Conservation (phyloP, 1,140 invertebrate genomes). For the Thaumetopoea pityocampa region DNA sequence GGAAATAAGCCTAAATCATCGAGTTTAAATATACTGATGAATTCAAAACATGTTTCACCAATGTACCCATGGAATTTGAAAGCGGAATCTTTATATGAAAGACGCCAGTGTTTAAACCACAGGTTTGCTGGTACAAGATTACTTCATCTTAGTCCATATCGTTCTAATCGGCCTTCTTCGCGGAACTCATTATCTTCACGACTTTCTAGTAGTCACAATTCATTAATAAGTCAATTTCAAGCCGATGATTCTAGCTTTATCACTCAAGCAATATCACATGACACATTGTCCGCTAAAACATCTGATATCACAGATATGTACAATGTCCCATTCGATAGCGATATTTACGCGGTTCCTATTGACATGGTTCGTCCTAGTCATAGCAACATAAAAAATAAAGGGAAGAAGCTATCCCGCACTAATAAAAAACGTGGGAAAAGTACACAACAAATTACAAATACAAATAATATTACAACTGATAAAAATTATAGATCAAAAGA, state of each 20-base stretch:
- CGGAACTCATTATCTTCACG: slow-evolving; percentile 84
- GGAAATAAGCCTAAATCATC: slow-evolving; percentile 35
- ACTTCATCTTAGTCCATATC: slow-evolving; percentile 79
- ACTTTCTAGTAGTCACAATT: slow-evolving; percentile 88
- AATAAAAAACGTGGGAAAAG: slow-evolving; percentile 80
- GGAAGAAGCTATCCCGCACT: slow-evolving; percentile 70
- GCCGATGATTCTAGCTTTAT: slow-evolving; percentile 90
- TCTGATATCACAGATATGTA: slow-evolving; percentile 88
- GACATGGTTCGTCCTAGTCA: slow-evolving; percentile 82
- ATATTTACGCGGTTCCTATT: slow-evolving; percentile 90
- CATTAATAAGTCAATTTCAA: slow-evolving; percentile 84
- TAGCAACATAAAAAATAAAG: slow-evolving; percentile 73
- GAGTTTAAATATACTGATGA: slow-evolving; percentile 41
- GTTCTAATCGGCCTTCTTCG: slow-evolving; percentile 80
- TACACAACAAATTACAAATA: slow-evolving; percentile 55
- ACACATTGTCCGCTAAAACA: slow-evolving; percentile 80
- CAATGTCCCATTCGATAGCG: slow-evolving; percentile 90
- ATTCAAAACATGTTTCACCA: slow-evolving; percentile 44
- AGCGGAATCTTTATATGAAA: slow-evolving; percentile 53
- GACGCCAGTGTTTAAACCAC: slow-evolving; percentile 62
- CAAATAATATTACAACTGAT: slow-evolving; percentile 49
- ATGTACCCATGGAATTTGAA: slow-evolving; percentile 59
- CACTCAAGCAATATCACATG: slow-evolving; percentile 89
- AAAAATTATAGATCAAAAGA: slow-evolving; percentile 69
- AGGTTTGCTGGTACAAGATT: slow-evolving; percentile 80